Conservation (phyloP, 2,888 invertebrate genomes). For the Girardia tigrina region DNA sequence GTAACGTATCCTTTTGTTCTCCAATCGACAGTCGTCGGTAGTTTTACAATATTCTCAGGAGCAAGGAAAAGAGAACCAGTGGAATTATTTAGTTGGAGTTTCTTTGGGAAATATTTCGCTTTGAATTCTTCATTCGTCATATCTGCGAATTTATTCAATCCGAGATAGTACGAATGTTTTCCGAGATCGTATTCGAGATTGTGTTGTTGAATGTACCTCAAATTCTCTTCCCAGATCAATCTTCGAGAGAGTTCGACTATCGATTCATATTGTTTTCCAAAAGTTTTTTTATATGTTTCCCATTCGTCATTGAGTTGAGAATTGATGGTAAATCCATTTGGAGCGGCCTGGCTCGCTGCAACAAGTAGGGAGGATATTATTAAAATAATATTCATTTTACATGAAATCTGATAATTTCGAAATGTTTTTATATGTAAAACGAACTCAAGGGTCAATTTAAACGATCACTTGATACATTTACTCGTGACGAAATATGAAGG, state of each 20-base stretch:
- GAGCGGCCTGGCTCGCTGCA: neutral
- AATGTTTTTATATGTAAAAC: too few species aligned
- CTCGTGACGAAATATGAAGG: too few species aligned
- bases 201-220: conserved; percentile 5
- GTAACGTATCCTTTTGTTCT: conserved; percentile 66
- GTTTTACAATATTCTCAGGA: conserved; percentile 21
- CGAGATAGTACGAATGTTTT: neutral
- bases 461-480: too few species aligned
- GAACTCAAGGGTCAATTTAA: too few species aligned
- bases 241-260: neutral
- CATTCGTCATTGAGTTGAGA: conserved; percentile 21
- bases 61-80: neutral
- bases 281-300: conserved; percentile 9
- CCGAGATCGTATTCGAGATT: neutral
- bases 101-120: neutral
- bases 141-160: neutral
- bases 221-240: neutral
- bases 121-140: neutral
- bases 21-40: conserved; percentile 75
- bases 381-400: too few species aligned
- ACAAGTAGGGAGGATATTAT: neutral
- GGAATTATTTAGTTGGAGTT: too few species aligned
- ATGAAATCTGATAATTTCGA: too few species aligned
- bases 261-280: neutral
- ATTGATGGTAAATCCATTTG: neutral